Evolutionary conservation across 2,888 invertebrate genomes (phyloP).

Genomic region (Margaritifera margaritifera): DNA sequence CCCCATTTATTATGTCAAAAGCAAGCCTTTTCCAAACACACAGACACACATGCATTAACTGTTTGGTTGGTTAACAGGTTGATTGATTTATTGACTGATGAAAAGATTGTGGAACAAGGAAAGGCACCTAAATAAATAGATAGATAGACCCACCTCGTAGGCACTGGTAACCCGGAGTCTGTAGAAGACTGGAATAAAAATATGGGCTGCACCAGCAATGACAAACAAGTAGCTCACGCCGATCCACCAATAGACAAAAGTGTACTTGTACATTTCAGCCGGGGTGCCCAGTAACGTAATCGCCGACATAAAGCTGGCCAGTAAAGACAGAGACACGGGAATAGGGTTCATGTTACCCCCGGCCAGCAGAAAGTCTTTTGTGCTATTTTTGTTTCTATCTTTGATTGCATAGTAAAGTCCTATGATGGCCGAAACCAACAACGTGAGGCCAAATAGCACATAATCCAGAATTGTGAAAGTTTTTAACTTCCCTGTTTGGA

Average conservation of each 20-base stretch:
- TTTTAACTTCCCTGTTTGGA: conserved; percentile 44
- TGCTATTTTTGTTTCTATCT: conserved; percentile 56
- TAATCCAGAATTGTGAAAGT: conserved; percentile 60
- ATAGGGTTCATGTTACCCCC: conserved; percentile 66
- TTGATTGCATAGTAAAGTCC: conserved; percentile 65
- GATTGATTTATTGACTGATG: no score
- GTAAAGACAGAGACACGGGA: conserved; percentile 69
- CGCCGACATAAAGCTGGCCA: conserved; percentile 72
- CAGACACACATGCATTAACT: no score
- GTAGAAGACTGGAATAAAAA: no score
- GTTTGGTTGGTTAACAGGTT: no score
- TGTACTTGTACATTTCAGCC: conserved; percentile 69
- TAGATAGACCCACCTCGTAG: no score
- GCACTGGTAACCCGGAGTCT: no score
- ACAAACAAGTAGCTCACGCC: conserved; percentile 65
- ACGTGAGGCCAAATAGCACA: conserved; percentile 59
- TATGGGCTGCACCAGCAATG: no score
- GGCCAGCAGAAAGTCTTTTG: conserved; percentile 66
- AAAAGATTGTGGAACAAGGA: no score
- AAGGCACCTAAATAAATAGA: no score
- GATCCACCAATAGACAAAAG: conserved; percentile 68
- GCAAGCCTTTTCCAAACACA: no score
- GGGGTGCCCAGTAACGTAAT: conserved; percentile 70
- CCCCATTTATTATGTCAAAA: no score
- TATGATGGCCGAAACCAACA: conserved; percentile 62